phyloP scores from a whole-genome alignment of 2,797 vertebrate genomes.

The Cynodonichthys magdalenae region DNA sequence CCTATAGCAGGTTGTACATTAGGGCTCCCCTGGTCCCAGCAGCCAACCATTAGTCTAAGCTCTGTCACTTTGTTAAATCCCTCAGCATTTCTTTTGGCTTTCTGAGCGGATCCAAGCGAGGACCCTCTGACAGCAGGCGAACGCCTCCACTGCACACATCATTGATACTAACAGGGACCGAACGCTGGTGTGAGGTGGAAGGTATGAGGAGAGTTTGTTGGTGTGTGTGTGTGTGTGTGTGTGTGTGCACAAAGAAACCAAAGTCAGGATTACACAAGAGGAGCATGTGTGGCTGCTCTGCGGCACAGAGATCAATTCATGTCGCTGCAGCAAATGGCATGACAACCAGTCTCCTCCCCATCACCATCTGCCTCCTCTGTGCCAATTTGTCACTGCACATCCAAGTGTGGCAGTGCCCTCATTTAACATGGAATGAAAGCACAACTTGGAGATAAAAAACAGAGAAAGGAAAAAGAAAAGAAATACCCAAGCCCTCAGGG shows the following conservation, averaged over 20 bases:
- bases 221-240: slow-evolving; percentile 2
- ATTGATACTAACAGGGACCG: slow-evolving; percentile 71
- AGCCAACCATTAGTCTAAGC: slow-evolving; percentile 58
- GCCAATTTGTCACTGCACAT: slow-evolving; percentile 77
- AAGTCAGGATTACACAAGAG: slow-evolving; percentile 58
- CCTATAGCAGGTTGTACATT: slow-evolving; percentile 27
- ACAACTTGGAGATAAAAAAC: slow-evolving; percentile 20
- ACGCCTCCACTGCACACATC: slow-evolving; percentile 65
- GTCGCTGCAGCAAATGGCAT: slow-evolving; percentile 57
- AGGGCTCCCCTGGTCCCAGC: slow-evolving; percentile 37
- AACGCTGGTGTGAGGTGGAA: slow-evolving; percentile 43
- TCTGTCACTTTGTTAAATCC: slow-evolving; percentile 59
- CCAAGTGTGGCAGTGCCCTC: slow-evolving; percentile 66
- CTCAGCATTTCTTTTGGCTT: slow-evolving; percentile 36
- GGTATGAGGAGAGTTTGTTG: slow-evolving; percentile 40
- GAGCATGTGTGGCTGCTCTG: slow-evolving; percentile 54
- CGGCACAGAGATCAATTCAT: slow-evolving; percentile 69
- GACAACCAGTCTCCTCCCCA: slow-evolving; percentile 71
- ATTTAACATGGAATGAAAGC: slow-evolving; percentile 57
- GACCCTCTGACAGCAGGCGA: slow-evolving; percentile 60
- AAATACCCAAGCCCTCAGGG: slow-evolving; percentile 23
- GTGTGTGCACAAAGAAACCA: slow-evolving; percentile 10
- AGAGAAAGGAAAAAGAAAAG: slow-evolving; percentile 28
- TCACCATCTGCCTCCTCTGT: slow-evolving; percentile 71
- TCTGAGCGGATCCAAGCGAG: slow-evolving; percentile 43